phyloP scores from a whole-genome alignment of 53 echinoderm and acorn worm species.

The Arbacia lixula region DNA sequence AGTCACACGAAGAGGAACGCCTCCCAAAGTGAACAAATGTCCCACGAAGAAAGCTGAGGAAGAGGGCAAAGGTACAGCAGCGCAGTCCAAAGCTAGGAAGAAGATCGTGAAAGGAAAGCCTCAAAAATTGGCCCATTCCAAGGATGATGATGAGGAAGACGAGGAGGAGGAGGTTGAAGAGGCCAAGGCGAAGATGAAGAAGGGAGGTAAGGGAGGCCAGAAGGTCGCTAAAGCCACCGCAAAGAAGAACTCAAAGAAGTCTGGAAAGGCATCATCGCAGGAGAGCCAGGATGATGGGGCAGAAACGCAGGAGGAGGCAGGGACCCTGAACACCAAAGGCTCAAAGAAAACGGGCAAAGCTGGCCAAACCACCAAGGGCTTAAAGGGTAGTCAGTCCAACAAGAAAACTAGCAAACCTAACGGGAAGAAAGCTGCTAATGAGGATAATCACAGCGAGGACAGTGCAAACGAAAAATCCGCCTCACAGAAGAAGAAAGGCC shows the following conservation, averaged over 20 bases:
- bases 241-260: conserved; percentile 32
- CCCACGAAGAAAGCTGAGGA: background rate
- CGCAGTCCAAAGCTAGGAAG: background rate
- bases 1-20: conserved; percentile 26
- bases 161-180: conserved; percentile 39
- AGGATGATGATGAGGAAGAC: conserved; percentile 36
- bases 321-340: too few relatives aligned
- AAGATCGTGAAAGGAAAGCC: background rate
- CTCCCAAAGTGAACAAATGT: conserved; percentile 24
- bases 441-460: too few relatives aligned
- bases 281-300: conserved; percentile 24
- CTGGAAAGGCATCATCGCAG: background rate
- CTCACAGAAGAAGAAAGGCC: too few relatives aligned
- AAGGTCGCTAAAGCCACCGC: background rate
- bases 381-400: background rate
- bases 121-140: background rate
- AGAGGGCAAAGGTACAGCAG: background rate
- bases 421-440: too few relatives aligned
- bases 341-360: conserved; percentile 7
- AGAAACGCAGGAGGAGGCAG: background rate
- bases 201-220: background rate
- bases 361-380: too few relatives aligned
- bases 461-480: too few relatives aligned
- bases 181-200: conserved; percentile 41
- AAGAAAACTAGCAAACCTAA: too few relatives aligned